Base-by-base conservation (phyloP, 1,140 invertebrate species). In the Leguminivora glycinivorella region DNA sequence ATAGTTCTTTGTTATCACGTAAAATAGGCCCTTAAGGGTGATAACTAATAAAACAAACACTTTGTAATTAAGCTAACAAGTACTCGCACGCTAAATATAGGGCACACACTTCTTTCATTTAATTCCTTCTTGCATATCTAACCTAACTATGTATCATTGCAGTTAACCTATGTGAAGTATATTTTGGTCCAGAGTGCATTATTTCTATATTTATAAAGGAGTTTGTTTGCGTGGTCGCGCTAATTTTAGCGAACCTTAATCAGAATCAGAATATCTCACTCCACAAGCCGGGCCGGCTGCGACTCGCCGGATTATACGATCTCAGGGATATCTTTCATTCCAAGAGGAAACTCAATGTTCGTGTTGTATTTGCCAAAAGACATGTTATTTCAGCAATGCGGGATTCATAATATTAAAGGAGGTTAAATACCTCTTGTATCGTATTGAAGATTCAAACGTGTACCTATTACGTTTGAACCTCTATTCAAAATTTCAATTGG, bases 191-290 rank as follows among this genome's bases (percentile, higher is more conserved):
- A 68, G 67, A 63, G 58, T 63, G 58, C 58, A 63, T 63, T 63
- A 63, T 63, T 73, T 79, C 80, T 82, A 82, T 82, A 76, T 82
- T 79, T 76, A 75, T 70, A 66, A 52, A 67, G 43, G 76, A 77
- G 81, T 83, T 82, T 83, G 81, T 83, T 83, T 83, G 81, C 79
- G 79, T 83, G 78, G 77, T 78, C 70, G 75, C 19, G 70, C 72
- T 80, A 80, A 78, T 74, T 80, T 78, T 83, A 83, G 78, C 78
- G 69, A 73, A 73, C 72, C 73, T 81, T 83, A 79, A 82, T 82
- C 76, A 76, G 78, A 78, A 82, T 82, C 76, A 76, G 78, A 82
- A 78, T 79, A 77, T 74, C 73, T 78, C 74, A 75, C 73, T 72
- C 71, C 72, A 74, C 75, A 70, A 70, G 66, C 74, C 58, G 68